Percentiles rank a stretch among this genome's conserved stretches.
Conservation (phyloP, 2,888 invertebrate species). For the Drepanosiphum platanoidis region DNA sequence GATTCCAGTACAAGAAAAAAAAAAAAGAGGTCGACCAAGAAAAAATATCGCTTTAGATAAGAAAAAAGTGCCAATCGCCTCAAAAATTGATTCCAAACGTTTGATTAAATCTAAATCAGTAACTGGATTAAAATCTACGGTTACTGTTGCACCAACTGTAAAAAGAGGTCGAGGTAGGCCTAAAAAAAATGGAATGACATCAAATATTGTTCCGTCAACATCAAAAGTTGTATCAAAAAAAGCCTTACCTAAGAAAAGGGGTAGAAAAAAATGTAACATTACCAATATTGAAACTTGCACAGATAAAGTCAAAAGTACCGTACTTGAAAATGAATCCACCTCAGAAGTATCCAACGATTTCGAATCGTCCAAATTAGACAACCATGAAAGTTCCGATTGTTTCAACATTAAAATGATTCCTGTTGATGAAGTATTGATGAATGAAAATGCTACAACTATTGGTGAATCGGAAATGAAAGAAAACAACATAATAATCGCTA, state of each 20-base stretch:
- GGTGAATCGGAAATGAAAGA: not conserved
- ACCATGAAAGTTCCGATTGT: not conserved
- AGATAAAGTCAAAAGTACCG: not conserved
- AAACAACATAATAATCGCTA: not conserved
- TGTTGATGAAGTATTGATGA: not conserved
- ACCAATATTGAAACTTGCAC: not conserved
- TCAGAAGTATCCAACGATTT: not conserved
- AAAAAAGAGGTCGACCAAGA: slow-evolving; percentile 47
- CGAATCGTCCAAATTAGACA: not conserved
- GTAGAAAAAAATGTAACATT: not conserved
- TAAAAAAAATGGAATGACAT: not conserved
- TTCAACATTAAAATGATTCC: not conserved
- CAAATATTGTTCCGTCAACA: not conserved
- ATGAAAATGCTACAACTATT: not conserved
- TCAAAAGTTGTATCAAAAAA: not conserved
- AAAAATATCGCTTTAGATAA: not conserved
- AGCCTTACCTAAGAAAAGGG: not conserved
- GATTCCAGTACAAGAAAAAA: not conserved
- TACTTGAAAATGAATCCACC: not conserved
- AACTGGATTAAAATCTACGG: slow-evolving; percentile 64
- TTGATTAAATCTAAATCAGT: not conserved
- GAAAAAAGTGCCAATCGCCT: not conserved
- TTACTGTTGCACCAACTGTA: slow-evolving; percentile 64
- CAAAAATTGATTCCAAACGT: not conserved
- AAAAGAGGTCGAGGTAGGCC: slow-evolving; percentile 61